Evolutionary conservation across 2,888 invertebrate species (phyloP).

Genomic region (Nemoura dubitans): DNA sequence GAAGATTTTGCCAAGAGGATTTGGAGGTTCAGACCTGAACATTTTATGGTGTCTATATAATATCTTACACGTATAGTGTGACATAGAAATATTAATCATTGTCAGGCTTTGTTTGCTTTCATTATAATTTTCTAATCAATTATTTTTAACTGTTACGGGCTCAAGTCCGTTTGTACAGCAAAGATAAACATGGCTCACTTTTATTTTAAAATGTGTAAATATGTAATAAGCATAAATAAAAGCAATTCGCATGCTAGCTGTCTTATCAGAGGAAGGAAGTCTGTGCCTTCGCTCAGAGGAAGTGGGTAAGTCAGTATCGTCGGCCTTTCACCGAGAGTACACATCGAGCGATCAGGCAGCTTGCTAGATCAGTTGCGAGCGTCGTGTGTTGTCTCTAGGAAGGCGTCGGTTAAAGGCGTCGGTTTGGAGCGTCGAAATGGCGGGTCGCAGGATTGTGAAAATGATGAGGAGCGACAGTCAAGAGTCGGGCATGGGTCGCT

Average conservation of each 20-base stretch:
- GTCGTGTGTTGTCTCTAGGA: not conserved
- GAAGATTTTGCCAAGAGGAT: not conserved
- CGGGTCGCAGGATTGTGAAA: not conserved
- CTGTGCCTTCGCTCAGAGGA: not conserved
- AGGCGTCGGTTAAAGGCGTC: not conserved
- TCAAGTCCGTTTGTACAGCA: not conserved
- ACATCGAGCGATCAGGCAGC: not conserved
- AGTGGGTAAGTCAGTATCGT: not conserved
- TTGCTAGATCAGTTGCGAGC: not conserved
- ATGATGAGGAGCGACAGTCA: not conserved
- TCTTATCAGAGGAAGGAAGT: conserved; percentile 7
- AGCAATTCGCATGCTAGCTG: not conserved
- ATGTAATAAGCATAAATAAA: not conserved
- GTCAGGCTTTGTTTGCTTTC: not conserved
- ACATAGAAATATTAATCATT: not conserved
- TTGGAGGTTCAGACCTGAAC: no score
- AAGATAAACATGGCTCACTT: not conserved
- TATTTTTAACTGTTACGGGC: not conserved
- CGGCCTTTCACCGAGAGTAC: not conserved
- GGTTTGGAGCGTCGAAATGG: not conserved
- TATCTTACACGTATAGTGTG: no score
- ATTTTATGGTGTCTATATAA: no score
- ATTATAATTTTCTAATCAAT: not conserved
- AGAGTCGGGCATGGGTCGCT: not conserved
- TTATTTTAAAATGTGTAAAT: not conserved